Evolutionary conservation across 2,888 invertebrate genomes (phyloP), one percentile per base, ranked within the genome.

Genomic region (Operophtera brumata): DNA sequence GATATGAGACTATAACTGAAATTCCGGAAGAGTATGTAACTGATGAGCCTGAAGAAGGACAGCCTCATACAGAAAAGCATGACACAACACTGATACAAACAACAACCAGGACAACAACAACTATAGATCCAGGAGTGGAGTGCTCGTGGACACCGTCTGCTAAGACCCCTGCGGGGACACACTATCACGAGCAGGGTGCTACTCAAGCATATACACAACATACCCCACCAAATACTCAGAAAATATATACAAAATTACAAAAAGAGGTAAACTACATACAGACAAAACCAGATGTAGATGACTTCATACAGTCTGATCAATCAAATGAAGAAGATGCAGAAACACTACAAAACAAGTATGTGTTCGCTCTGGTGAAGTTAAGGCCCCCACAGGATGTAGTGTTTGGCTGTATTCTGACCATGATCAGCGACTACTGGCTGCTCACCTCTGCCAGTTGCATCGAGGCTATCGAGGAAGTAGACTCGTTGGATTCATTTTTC

Each of bases 371-470:
- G 10, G 86, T 86, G 26, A 82, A 79, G 57, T 41, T 78, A 20
- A 75, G 69, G 14, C 78, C 80, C 2, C 71, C 69, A 1, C 61
- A 64, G n/a, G 77, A 77, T 26, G 44, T 78, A 5, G 77, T 71
- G 20, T 86, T 86, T 54, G 86, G 85, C 2, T 89, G 88, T 61
- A 78, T 77, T 2, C 67, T 84, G 36, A 82, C 85, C 1, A 69
- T 80, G n/a, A 60, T 89, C 12, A 69, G 73, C 10, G 59, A 65
- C 8, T 66, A 66, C 51, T 87, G 87, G 83, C 69, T 76, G 14
- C 52, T 88, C 46, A 87, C 88, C 1, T 80, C 87, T 0, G 88
- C 87, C 10, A 86, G 85, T 58, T 88, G 87, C 60, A 71, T 87
- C 28, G 82, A 84, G 51, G 71, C 84, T 1, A 74, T 86, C 13